Evolutionary conservation across 2,113 vertebrate species (phyloP).

Genomic region (Halcyon malimbica): DNA sequence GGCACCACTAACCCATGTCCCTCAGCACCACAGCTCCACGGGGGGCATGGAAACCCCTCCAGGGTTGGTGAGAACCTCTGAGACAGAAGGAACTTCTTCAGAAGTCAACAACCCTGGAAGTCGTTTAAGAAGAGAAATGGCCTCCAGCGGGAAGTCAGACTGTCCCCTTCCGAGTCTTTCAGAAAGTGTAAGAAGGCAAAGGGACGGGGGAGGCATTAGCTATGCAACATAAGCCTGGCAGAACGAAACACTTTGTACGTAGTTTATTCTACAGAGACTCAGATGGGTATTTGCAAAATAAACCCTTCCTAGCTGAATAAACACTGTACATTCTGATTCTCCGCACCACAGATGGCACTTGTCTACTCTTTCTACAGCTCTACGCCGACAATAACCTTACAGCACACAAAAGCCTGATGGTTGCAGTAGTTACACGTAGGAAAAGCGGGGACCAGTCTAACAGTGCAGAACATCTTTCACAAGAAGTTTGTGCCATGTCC

Average conservation of each 20-base stretch:
- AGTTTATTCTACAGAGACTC: slow-evolving; percentile 4
- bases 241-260: not conserved
- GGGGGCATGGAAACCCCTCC: too few species aligned
- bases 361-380: not conserved
- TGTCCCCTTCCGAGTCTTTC: not conserved
- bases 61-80: not conserved
- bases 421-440: not conserved
- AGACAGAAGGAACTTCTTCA: not conserved
- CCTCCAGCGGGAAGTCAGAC: not conserved
- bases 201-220: not conserved
- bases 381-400: not conserved
- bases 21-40: too few species aligned
- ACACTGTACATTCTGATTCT: not conserved
- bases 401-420: not conserved
- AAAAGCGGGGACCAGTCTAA: not conserved
- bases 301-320: slow-evolving; percentile 35
- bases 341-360: not conserved
- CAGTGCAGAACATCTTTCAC: not conserved
- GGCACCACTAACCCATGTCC: too few species aligned
- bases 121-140: not conserved
- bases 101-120: not conserved
- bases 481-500: not conserved
- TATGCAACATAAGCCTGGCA: not conserved
- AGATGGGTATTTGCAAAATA: slow-evolving; percentile 6
- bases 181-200: not conserved